Evolutionary conservation across 1,140 invertebrate genomes (phyloP).

Genomic region (Ceratina japonica): DNA sequence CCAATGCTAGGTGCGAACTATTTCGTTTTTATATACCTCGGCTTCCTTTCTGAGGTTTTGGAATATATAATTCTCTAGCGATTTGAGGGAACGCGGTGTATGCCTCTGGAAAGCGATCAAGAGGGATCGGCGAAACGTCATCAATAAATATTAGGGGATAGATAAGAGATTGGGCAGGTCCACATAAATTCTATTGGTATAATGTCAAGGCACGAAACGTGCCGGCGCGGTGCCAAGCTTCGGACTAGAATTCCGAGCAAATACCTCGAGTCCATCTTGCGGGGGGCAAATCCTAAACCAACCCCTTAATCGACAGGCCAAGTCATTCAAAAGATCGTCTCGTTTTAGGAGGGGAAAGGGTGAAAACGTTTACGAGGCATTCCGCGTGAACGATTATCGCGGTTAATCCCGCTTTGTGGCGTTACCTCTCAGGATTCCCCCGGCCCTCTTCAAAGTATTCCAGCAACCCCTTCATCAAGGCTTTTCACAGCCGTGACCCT

Average conservation of each 20-base stretch:
- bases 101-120: no score
- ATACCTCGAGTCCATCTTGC: slow-evolving; percentile 21
- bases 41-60: no score
- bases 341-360: slow-evolving; percentile 17
- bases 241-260: slow-evolving; percentile 2
- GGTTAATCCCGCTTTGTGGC: slow-evolving; percentile 61
- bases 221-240: no score
- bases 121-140: no score
- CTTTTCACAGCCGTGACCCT: slow-evolving; percentile 19
- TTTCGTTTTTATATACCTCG: no score
- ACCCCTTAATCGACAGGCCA: slow-evolving; percentile 40
- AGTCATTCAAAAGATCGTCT: slow-evolving; percentile 42
- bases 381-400: slow-evolving; percentile 52
- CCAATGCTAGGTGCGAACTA: no score
- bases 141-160: no score
- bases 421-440: slow-evolving; percentile 39
- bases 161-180: no score
- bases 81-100: no score
- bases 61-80: no score
- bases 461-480: slow-evolving; percentile 45
- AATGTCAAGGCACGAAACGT: no score
- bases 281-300: slow-evolving; percentile 22
- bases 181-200: no score
- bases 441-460: slow-evolving; percentile 41
- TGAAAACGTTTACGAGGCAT: slow-evolving; percentile 52